phyloP scores from a whole-genome alignment of 2,888 invertebrate genomes.

The Pilophorus perplexus region DNA sequence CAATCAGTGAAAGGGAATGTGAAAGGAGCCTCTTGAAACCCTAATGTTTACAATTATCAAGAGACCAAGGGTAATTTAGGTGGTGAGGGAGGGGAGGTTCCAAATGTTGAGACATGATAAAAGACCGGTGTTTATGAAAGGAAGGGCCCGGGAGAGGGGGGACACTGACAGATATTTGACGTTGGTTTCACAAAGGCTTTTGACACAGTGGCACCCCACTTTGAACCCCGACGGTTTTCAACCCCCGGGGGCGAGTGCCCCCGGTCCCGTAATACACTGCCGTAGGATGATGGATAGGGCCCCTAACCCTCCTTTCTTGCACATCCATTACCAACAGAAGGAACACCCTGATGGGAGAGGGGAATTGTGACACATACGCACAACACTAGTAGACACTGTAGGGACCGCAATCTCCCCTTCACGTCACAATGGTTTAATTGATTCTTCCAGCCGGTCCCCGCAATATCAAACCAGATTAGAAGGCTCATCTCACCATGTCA shows the following conservation, averaged over 20 bases:
- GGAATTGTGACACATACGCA: neutral
- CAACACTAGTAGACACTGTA: neutral
- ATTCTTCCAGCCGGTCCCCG: conserved; percentile 34
- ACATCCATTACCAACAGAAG: neutral
- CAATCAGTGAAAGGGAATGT: too few relatives aligned
- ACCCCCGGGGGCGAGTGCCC: conserved; percentile 5
- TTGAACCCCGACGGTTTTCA: neutral
- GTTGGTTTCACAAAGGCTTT: conserved; percentile 33
- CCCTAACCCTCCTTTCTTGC: conserved; percentile 4
- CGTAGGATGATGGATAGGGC: conserved; percentile 33
- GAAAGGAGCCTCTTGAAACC: neutral
- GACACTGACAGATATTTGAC: conserved; percentile 38
- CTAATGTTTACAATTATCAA: conserved; percentile 25
- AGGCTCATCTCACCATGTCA: conserved; percentile 20
- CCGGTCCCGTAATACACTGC: conserved; percentile 23
- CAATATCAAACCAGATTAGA: conserved; percentile 23
- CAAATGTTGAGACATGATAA: conserved; percentile 35
- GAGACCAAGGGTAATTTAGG: conserved; percentile 15
- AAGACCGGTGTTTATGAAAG: conserved; percentile 18
- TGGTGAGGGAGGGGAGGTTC: neutral
- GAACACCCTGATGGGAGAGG: neutral
- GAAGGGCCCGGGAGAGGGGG: neutral
- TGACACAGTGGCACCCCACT: conserved; percentile 31
- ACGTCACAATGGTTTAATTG: conserved; percentile 14
- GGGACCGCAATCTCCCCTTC: neutral